A percentile compares a stretch with the other conserved stretches of the same genome.
Evolutionary conservation across 1,140 invertebrate species (phyloP).

Genomic region (Cyclargus thomasi): DNA sequence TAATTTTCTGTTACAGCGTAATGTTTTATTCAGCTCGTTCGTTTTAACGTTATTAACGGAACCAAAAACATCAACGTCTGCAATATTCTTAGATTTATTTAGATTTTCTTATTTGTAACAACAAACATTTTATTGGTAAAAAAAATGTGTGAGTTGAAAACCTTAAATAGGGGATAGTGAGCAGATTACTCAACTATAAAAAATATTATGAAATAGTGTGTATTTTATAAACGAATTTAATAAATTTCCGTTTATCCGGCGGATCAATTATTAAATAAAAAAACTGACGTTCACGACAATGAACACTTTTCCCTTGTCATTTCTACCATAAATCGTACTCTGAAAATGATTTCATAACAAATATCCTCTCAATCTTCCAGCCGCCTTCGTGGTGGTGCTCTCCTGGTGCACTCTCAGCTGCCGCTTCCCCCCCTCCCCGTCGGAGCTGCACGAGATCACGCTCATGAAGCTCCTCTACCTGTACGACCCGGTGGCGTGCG

Average conservation of each 20-base stretch:
- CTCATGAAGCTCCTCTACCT: conserved; percentile 58
- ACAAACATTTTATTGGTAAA: too few relatives aligned
- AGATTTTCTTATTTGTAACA: neutral
- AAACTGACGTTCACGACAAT: too few relatives aligned
- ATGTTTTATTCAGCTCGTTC: neutral
- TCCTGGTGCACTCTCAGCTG: conserved; percentile 52
- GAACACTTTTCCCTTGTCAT: too few relatives aligned
- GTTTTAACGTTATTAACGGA: neutral
- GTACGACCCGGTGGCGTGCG: conserved; percentile 54
- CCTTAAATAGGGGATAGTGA: too few relatives aligned
- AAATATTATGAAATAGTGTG: too few relatives aligned
- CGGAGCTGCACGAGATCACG: conserved; percentile 51
- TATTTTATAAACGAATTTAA: too few relatives aligned
- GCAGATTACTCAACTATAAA: too few relatives aligned
- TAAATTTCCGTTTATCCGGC: too few relatives aligned
- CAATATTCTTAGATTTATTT: neutral
- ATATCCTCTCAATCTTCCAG: conserved; percentile 35
- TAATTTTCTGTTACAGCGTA: neutral
- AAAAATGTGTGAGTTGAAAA: too few relatives aligned
- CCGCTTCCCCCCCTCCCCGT: conserved; percentile 32
- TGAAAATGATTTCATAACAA: too few relatives aligned
- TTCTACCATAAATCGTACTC: too few relatives aligned
- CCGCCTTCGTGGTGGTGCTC: conserved; percentile 36
- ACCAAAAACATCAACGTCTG: neutral
- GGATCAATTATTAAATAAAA: too few relatives aligned